Percentiles rank a stretch among this genome's conserved stretches.
phyloP scores from a whole-genome alignment of 1,140 invertebrate species.

The Hylaeus anthracinus region DNA sequence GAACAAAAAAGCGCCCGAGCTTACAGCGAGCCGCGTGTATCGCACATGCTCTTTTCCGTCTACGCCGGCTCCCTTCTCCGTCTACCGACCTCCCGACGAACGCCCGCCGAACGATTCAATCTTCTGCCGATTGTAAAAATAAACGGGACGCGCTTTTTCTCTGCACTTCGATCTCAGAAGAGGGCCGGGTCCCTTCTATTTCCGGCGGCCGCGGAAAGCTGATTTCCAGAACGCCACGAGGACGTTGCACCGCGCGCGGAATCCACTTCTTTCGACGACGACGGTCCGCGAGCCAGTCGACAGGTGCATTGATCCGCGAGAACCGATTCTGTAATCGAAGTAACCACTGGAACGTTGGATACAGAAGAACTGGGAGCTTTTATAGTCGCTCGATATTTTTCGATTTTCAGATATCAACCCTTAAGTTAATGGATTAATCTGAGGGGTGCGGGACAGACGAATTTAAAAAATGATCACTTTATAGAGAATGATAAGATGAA shows the following conservation, averaged over 20 bases:
- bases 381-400: no score
- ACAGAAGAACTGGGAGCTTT: no score
- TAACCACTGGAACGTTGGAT: no score
- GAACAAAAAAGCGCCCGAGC: conserved; percentile 66
- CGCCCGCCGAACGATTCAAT: conserved; percentile 68
- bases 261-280: not conserved
- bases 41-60: conserved; percentile 63
- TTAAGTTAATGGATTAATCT: no score
- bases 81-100: conserved; percentile 18
- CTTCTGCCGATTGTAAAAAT: conserved; percentile 72
- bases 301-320: conserved; percentile 44
- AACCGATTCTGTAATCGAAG: not conserved
- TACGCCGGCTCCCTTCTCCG: not conserved
- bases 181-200: conserved; percentile 61
- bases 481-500: no score
- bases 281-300: not conserved
- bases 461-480: no score
- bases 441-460: no score
- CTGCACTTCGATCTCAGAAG: conserved; percentile 63
- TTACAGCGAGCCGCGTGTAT: conserved; percentile 69
- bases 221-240: conserved; percentile 44
- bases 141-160: conserved; percentile 59
- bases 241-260: conserved; percentile 13
- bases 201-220: conserved; percentile 53
- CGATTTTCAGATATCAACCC: no score